Percentiles rank a stretch among this genome's conserved stretches.
Conservation (phyloP, 2,797 vertebrate genomes). For the Gallinago nigripennis region DNA sequence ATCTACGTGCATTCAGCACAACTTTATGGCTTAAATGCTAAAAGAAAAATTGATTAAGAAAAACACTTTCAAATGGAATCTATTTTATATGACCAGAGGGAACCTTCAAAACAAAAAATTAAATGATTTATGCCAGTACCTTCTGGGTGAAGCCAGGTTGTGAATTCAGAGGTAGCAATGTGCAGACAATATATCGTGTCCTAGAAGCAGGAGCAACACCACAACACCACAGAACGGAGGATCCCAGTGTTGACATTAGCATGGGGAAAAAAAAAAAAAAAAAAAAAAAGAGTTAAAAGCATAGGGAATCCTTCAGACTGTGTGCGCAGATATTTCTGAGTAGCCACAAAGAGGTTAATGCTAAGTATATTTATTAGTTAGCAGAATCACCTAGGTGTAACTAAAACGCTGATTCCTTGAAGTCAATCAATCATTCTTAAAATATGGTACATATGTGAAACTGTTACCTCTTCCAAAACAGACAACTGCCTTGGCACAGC, state of each 20-base stretch:
- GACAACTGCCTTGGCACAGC: slow-evolving; percentile 32
- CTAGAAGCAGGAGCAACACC: not conserved
- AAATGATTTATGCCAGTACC: not conserved
- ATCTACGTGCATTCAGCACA: not conserved
- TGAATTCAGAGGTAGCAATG: not conserved
- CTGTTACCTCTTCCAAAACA: slow-evolving; percentile 36
- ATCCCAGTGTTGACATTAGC: not conserved
- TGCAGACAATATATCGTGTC: not conserved
- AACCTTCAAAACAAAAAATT: not conserved
- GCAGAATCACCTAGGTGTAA: slow-evolving; percentile 9
- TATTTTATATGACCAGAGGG: not conserved
- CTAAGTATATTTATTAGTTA: not conserved
- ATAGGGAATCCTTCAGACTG: not conserved
- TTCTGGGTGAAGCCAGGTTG: not conserved
- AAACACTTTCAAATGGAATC: not conserved
- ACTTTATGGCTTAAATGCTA: not conserved
- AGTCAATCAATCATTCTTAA: slow-evolving; percentile 43
- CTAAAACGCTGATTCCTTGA: slow-evolving; percentile 9
- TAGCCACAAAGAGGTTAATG: not conserved
- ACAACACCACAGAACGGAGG: not conserved
- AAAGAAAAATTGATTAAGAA: not conserved
- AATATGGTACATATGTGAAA: slow-evolving; percentile 65
- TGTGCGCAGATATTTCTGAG: not conserved
- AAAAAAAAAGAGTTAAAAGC: not conserved
- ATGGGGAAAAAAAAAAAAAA: not conserved